Conservation (phyloP, 2,113 vertebrate genomes). For the Eolophus roseicapilla region DNA sequence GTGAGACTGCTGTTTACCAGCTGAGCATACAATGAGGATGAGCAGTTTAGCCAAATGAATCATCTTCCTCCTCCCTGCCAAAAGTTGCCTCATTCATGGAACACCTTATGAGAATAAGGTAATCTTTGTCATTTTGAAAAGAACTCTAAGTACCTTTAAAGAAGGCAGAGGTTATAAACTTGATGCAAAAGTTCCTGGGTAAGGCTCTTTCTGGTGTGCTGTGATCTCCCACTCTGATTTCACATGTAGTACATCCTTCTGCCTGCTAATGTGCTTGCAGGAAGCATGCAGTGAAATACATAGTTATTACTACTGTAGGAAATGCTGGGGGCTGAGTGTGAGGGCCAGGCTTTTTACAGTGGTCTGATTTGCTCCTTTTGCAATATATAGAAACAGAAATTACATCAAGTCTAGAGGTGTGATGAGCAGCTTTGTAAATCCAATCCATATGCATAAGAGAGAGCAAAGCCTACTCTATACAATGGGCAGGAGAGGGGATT, state of each 20-base stretch:
- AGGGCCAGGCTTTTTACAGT: not conserved
- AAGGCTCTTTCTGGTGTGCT: not conserved
- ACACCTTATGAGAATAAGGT: not conserved
- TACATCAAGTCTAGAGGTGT: not conserved
- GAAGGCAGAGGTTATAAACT: not conserved
- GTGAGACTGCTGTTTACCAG: not conserved
- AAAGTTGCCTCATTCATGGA: not conserved
- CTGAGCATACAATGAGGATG: not conserved
- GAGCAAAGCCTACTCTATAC: not conserved
- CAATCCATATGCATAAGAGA: not conserved
- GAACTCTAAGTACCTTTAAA: not conserved
- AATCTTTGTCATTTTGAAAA: not conserved
- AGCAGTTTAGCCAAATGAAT: not conserved
- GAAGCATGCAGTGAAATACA: fast-evolving
- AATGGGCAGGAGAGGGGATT: not conserved
- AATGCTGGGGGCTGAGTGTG: not conserved
- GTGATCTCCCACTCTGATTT: not conserved
- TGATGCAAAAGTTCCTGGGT: not conserved
- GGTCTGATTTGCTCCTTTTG: not conserved
- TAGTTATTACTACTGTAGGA: not conserved
- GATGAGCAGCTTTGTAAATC: not conserved
- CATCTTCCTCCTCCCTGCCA: not conserved
- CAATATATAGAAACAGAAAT: not conserved
- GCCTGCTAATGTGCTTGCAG: not conserved
- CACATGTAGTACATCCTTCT: not conserved